phyloP scores from a whole-genome alignment of 2,888 invertebrate species.

The Cataglyphis cursor region DNA sequence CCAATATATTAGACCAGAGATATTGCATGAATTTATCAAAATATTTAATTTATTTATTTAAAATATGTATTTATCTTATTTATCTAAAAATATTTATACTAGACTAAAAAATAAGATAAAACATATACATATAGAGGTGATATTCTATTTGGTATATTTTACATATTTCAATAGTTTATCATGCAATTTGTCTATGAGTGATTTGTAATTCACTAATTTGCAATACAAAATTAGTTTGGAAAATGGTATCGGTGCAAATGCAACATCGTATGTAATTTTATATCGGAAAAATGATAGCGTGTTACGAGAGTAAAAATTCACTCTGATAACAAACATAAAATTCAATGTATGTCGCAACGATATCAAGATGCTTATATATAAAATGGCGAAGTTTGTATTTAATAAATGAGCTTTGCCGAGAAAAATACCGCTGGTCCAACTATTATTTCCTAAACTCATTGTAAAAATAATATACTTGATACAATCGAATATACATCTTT shows the following conservation, averaged over 20 bases:
- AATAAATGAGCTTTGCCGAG: not conserved
- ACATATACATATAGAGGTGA: not conserved
- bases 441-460: not conserved
- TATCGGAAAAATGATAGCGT: not conserved
- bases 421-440: not conserved
- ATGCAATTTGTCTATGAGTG: not conserved
- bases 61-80: no score
- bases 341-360: not conserved
- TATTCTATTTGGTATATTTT: not conserved
- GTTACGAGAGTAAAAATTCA: not conserved
- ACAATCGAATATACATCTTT: not conserved
- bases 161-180: not conserved
- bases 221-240: not conserved
- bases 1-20: no score
- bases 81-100: no score
- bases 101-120: no score
- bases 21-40: no score
- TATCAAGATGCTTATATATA: slow-evolving; percentile 7
- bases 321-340: slow-evolving; percentile 5
- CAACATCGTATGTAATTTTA: not conserved
- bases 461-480: not conserved
- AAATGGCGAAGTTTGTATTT: not conserved
- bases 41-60: no score
- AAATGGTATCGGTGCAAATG: not conserved
- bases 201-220: not conserved